Conservation (phyloP, 2,113 vertebrate genomes). For the Rhagologus leucostigma region DNA sequence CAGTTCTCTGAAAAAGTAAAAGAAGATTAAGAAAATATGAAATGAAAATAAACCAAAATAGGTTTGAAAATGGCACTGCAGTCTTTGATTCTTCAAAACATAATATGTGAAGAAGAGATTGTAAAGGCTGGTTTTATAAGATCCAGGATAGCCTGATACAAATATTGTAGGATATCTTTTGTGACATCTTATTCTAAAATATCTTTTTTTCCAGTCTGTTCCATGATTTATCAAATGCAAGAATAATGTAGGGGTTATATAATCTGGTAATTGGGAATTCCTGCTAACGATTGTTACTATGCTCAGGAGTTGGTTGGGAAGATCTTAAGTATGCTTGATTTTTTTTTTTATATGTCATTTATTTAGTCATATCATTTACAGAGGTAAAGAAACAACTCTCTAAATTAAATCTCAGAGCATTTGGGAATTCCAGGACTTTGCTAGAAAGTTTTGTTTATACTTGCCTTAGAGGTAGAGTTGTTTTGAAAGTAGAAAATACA, state of each 20-base stretch:
- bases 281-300: fast-evolving
- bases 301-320: neutral
- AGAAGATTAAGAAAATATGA: neutral
- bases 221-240: neutral
- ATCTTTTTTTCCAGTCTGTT: neutral
- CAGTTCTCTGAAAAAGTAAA: neutral
- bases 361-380: neutral
- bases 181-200: neutral
- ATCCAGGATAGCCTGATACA: neutral
- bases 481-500: neutral
- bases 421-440: neutral
- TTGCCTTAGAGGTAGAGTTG: neutral
- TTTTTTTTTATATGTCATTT: neutral
- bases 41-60: neutral
- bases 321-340: neutral
- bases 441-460: neutral
- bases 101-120: neutral
- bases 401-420: neutral
- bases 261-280: neutral
- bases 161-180: neutral
- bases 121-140: neutral
- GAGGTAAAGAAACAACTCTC: neutral
- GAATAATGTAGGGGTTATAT: neutral
- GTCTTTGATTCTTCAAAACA: neutral
- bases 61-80: neutral